Conservation (phyloP, 1,140 invertebrate genomes). For the Mycetomoellerius zeteki region DNA sequence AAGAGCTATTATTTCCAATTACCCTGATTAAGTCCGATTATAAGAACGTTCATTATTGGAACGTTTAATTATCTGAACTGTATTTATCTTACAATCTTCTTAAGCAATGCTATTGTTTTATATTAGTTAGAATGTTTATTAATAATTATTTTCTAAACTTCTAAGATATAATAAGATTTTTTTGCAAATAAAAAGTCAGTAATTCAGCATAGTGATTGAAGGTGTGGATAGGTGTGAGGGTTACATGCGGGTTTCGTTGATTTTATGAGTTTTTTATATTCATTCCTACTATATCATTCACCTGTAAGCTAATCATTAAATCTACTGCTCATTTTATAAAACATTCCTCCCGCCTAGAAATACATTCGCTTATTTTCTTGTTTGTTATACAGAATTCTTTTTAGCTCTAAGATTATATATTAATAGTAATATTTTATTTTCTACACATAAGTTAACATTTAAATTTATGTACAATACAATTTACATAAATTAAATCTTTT, state of each 20-base stretch:
- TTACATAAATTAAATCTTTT: neutral
- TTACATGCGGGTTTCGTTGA: conserved; percentile 11
- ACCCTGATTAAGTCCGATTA: conserved; percentile 1
- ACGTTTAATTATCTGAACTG: neutral
- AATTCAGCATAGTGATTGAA: neutral
- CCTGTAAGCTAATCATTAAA: conserved; percentile 21
- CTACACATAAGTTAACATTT: neutral
- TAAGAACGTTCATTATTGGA: neutral
- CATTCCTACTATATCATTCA: neutral
- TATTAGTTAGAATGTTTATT: neutral
- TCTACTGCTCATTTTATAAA: conserved; percentile 57
- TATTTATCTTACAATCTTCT: neutral
- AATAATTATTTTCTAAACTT: neutral
- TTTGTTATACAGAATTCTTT: too few species aligned
- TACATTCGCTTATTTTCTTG: neutral
- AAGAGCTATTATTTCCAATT: conserved; percentile 25
- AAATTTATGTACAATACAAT: neutral
- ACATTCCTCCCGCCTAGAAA: conserved; percentile 54
- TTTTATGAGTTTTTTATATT: neutral
- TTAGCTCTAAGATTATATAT: neutral
- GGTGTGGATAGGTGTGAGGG: neutral
- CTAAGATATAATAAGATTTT: neutral
- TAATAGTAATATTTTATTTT: neutral
- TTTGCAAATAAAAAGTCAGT: neutral
- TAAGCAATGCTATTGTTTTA: neutral